Conservation (phyloP, 2,797 vertebrate genomes). For the Benthosema pterotum region DNA sequence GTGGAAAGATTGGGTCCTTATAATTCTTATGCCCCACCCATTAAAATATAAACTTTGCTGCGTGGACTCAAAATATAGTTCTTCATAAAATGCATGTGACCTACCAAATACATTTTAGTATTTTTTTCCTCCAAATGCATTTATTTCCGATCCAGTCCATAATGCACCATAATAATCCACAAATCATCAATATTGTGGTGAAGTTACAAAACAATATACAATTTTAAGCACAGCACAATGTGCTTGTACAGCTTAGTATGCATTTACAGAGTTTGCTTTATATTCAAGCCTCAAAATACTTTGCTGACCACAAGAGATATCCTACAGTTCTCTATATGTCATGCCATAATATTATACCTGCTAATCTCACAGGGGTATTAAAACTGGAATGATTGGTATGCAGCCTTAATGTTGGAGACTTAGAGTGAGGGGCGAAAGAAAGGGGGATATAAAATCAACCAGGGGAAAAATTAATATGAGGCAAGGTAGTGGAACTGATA, state of each 20-base stretch:
- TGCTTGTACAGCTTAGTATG: not conserved
- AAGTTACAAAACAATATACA: slow-evolving; percentile 14
- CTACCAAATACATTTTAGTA: slow-evolving; percentile 8
- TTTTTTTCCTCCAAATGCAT: slow-evolving; percentile 15
- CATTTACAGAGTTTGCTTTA: slow-evolving; percentile 17
- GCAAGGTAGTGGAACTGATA: slow-evolving; percentile 82
- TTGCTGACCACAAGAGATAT: slow-evolving; percentile 42
- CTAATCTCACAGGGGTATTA: slow-evolving; percentile 76
- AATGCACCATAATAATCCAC: not conserved
- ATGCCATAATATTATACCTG: slow-evolving; percentile 75
- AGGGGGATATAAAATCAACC: slow-evolving; percentile 78
- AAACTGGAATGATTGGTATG: slow-evolving; percentile 76
- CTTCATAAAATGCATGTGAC: slow-evolving; percentile 3
- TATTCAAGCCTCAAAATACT: slow-evolving; percentile 37
- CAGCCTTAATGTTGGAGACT: slow-evolving; percentile 75
- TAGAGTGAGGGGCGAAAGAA: slow-evolving; percentile 73
- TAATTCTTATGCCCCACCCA: slow-evolving; percentile 53
- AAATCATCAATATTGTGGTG: slow-evolving; percentile 1
- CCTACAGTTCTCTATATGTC: slow-evolving; percentile 48
- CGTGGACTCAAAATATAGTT: slow-evolving; percentile 22
- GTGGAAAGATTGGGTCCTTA: slow-evolving; percentile 72
- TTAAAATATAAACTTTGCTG: slow-evolving; percentile 57
- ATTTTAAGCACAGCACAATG: slow-evolving; percentile 7
- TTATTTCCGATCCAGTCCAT: slow-evolving; percentile 1
- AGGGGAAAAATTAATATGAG: slow-evolving; percentile 82